phyloP scores from a whole-genome alignment of 2,888 invertebrate species.

The Lepidonotus clava region DNA sequence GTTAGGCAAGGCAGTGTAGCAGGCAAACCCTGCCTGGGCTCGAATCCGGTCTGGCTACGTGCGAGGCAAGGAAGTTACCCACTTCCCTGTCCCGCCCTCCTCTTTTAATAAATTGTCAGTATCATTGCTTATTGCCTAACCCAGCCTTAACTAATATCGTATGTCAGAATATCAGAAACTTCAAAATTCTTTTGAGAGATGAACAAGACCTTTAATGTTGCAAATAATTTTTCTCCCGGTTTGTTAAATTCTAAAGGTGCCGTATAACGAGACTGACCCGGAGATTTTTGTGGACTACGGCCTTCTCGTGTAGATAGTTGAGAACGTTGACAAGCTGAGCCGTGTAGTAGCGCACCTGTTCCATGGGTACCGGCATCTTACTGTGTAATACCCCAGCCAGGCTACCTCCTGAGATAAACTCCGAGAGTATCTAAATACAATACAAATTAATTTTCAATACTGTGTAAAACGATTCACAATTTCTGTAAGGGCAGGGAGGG shows the following conservation, averaged over 20 bases:
- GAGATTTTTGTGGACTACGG: constrained; percentile 91
- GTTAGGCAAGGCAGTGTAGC: too few relatives aligned
- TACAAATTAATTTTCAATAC: too few relatives aligned
- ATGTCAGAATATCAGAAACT: too few relatives aligned
- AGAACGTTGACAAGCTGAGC: constrained; percentile 88
- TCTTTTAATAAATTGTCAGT: not conserved
- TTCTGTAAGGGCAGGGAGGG: too few relatives aligned
- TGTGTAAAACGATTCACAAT: too few relatives aligned
- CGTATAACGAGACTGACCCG: constrained; percentile 65
- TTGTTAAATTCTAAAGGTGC: too few relatives aligned
- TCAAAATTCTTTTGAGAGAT: too few relatives aligned
- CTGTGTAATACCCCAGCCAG: constrained; percentile 82
- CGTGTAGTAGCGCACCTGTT: constrained; percentile 85
- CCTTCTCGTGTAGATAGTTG: constrained; percentile 89
- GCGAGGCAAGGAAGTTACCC: not conserved
- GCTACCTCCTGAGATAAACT: constrained; percentile 80
- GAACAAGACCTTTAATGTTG: too few relatives aligned
- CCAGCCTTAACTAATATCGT: not conserved
- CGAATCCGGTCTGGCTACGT: too few relatives aligned
- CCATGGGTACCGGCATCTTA: constrained; percentile 82
- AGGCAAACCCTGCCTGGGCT: too few relatives aligned
- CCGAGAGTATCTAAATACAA: constrained; percentile 81
- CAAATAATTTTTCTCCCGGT: too few relatives aligned
- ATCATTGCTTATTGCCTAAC: not conserved
- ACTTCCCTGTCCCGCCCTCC: not conserved